Percentiles rank a stretch among this genome's conserved stretches.
phyloP scores from a whole-genome alignment of 2,888 invertebrate species.

The Andrena marginata region DNA sequence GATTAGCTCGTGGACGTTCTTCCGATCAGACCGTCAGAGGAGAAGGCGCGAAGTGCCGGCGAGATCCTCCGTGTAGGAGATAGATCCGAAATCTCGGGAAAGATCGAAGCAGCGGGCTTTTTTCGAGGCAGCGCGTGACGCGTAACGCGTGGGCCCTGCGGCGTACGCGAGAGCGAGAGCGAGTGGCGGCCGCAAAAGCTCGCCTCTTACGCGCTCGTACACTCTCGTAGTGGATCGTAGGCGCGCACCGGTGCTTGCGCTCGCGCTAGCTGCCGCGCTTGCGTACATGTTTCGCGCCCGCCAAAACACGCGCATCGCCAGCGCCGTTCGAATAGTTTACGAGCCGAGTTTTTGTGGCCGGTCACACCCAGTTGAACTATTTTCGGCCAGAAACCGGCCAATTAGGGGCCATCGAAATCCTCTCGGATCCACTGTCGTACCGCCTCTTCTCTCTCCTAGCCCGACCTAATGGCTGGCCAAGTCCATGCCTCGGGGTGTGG shows the following conservation, averaged over 20 bases:
- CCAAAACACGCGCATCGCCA: constrained; percentile 28
- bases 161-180: constrained; percentile 47
- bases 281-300: constrained; percentile 13
- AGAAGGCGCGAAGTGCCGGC: constrained; percentile 29
- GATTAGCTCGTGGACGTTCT: too few species aligned
- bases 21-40: background rate
- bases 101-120: constrained; percentile 63
- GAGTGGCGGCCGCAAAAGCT: constrained; percentile 25
- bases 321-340: constrained; percentile 71
- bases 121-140: constrained; percentile 19
- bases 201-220: constrained; percentile 33
- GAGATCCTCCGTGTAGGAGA: constrained; percentile 78
- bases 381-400: constrained; percentile 79
- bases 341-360: constrained; percentile 73
- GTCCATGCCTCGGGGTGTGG: constrained; percentile 77
- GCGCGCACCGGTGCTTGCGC: background rate
- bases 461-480: constrained; percentile 63
- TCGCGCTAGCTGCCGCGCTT: background rate
- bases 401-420: constrained; percentile 75
- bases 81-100: constrained; percentile 78
- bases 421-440: constrained; percentile 73
- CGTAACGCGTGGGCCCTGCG: constrained; percentile 58
- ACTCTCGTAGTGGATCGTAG: constrained; percentile 6
- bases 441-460: constrained; percentile 78
- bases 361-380: constrained; percentile 81